A percentile compares a stretch with the other conserved stretches of the same genome.
Evolutionary conservation across 2,888 invertebrate genomes (phyloP).

Genomic region (Amiota minor): DNA sequence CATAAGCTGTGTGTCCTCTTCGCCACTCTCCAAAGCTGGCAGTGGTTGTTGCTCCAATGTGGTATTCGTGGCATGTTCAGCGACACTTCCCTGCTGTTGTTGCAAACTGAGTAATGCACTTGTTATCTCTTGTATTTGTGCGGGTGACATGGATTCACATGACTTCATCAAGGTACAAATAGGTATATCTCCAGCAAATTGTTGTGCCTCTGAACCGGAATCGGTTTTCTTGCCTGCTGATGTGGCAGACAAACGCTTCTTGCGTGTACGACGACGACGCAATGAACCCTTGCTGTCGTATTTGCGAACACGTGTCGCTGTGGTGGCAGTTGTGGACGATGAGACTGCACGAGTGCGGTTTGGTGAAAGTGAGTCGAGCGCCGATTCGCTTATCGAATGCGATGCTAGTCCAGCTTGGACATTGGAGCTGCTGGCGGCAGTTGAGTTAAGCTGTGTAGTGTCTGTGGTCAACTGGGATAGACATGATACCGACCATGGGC

Average conservation of each 20-base stretch:
- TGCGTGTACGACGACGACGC: constrained; percentile 70
- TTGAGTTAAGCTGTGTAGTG: constrained; percentile 69
- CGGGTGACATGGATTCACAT: constrained; percentile 76
- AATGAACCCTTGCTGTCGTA: constrained; percentile 73
- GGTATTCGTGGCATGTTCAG: constrained; percentile 9
- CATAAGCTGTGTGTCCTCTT: constrained; percentile 75
- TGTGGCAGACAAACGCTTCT: constrained; percentile 67
- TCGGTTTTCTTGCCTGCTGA: constrained; percentile 73
- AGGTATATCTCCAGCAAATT: constrained; percentile 52
- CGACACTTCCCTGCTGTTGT: constrained; percentile 41
- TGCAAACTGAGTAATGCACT: constrained; percentile 72
- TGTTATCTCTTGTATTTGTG: constrained; percentile 77
- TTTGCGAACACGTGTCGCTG: constrained; percentile 60
- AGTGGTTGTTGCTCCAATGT: neutral
- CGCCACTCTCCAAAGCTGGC: constrained; percentile 45
- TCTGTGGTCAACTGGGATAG: constrained; percentile 81
- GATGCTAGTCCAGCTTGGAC: constrained; percentile 76
- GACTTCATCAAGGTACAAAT: constrained; percentile 78
- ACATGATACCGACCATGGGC: constrained; percentile 93
- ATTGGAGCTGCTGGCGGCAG: constrained; percentile 65
- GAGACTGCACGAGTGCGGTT: constrained; percentile 63
- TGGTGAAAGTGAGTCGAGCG: constrained; percentile 82
- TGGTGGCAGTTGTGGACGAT: constrained; percentile 53
- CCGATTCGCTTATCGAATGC: constrained; percentile 92
- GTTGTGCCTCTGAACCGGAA: constrained; percentile 76